Base-by-base conservation (phyloP, 2,113 vertebrate species). In the Leptocoma aspasia region DNA sequence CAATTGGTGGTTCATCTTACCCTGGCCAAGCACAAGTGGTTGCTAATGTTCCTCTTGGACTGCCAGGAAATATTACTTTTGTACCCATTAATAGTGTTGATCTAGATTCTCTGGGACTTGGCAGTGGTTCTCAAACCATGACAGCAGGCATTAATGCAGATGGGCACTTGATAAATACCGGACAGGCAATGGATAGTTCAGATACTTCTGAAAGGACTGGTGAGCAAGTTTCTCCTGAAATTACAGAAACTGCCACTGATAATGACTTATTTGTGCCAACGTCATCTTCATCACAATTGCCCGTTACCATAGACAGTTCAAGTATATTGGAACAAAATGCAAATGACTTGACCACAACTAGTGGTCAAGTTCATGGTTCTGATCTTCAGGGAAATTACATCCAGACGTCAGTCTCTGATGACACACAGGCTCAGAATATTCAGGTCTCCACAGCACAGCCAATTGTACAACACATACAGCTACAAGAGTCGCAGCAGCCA, bases 61-160 rank as follows among this genome's bases (percentile, higher is more conserved):
- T 99, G 98, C 99, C 99, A 22, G 99, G 99, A 97, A 99, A 99
- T 98, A 99, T 99, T 96, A 99, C 99, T 89, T 99, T 99, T 98
- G 99, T 99, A 98, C 99, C 99, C 96, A 99, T 99, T 96, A 99
- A 99, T 97, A 99, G 99, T 89, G 98, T 99, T 94, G 99, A 99
- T 98, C 98, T 99, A 98, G 99, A 99, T 98, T 99, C 99, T 92
- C 98, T 99, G 72, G 99, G 99, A 97, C 98, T 99, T 83, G 99
- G 99, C 71, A 98, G 99, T 96, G 97, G 98, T 98, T 99, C 99
- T 98, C 99, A 99, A 98, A 98, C 99, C 96, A 99, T 99, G 98
- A 99, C 99, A 92, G 99, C 99, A 80, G 99, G 99, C 94, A 98
- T 99, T 97, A 99, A 99, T 92, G 98, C 99, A 79, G 99, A 99